phyloP scores from a whole-genome alignment of 2,888 invertebrate genomes.

The Tipula confusa region DNA sequence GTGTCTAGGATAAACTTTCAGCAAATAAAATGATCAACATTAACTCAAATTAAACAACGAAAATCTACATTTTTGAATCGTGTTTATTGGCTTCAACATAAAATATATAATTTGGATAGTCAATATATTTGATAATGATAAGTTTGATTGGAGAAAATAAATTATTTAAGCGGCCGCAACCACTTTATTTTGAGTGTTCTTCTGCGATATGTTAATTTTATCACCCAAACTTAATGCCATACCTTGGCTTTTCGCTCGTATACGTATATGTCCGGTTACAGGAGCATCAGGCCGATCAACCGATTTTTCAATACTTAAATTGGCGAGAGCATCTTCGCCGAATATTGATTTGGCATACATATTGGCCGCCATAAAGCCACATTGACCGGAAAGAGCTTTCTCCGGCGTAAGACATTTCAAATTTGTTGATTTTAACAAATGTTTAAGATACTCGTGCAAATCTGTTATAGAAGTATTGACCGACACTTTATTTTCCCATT shows the following conservation, averaged over 20 bases:
- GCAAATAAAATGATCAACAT: too few species aligned
- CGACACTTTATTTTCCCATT: slow-evolving; percentile 98
- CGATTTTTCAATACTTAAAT: slow-evolving; percentile 96
- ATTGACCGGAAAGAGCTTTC: slow-evolving; percentile 92
- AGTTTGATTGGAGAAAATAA: not conserved
- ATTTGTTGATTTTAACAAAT: slow-evolving; percentile 90
- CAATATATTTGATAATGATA: not conserved
- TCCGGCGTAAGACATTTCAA: slow-evolving; percentile 99
- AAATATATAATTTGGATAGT: slow-evolving; percentile 14
- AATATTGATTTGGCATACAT: slow-evolving; percentile 97
- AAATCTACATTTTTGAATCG: not conserved
- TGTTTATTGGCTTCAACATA: not conserved
- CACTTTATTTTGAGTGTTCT: slow-evolving; percentile 42
- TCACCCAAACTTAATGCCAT: slow-evolving; percentile 99
- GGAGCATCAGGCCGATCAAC: slow-evolving; percentile 81
- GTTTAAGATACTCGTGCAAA: slow-evolving; percentile 86
- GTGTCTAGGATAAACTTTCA: too few species aligned
- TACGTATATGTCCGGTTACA: slow-evolving; percentile 96
- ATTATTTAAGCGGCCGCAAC: not conserved
- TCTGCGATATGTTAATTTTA: slow-evolving; percentile 93
- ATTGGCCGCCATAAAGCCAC: slow-evolving; percentile 99
- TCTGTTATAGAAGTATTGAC: slow-evolving; percentile 93
- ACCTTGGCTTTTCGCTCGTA: slow-evolving; percentile 98
- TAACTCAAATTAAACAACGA: too few species aligned
- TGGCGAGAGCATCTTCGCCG: slow-evolving; percentile 98